Evolutionary conservation across 2,113 vertebrate genomes (phyloP), one percentile per base, ranked within the genome.

Genomic region (Struthio camelus): DNA sequence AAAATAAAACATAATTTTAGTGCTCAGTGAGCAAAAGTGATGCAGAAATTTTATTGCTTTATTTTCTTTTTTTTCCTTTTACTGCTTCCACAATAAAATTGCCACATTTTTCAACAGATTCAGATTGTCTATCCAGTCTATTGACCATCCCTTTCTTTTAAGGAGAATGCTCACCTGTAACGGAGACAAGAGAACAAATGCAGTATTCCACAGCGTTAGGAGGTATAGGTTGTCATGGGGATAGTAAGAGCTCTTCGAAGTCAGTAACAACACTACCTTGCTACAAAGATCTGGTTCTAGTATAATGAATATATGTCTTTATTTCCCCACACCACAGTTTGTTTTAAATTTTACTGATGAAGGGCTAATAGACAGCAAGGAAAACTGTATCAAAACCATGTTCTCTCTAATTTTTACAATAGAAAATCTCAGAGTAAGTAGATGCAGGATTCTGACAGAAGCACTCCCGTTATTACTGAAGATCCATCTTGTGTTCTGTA

Each of bases 151-250:
- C 28, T 93, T 96, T 75, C 30, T 89, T 97, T 50, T 80, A 84
- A 94, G 62, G 12, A 42, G 32, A 87, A 92, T 83, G 14, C 9
- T 85, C 62, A 61, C 3, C 2, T 12, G 19, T 70, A 48, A 11
- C 24, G 40, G 89, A 95, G 85, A 95, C 44, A 6, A 66, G 90
- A 95, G 28, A 94, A 14, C 67, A 76, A 89, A 6, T 84, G 25
- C 11, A 77, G 32, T 89, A 90, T 87, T 83, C 32, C 25, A 77
- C 11, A 89, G 46, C 53, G 50, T 96, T 77, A 85, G 56, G n/a
- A 90, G 59, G 25, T 17, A 90, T 42, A 93, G 5, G 56, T 95
- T 96, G 83, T 96, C 85, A 89, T 91, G 81, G 75, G 92, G 46
- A 96, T 92, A 77, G 64, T 61, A 62, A 84, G 15, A 54, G 9